A percentile compares a stretch with the other conserved stretches of the same genome.
Evolutionary conservation across 1,140 invertebrate species (phyloP).

Genomic region (Lineus longissimus): DNA sequence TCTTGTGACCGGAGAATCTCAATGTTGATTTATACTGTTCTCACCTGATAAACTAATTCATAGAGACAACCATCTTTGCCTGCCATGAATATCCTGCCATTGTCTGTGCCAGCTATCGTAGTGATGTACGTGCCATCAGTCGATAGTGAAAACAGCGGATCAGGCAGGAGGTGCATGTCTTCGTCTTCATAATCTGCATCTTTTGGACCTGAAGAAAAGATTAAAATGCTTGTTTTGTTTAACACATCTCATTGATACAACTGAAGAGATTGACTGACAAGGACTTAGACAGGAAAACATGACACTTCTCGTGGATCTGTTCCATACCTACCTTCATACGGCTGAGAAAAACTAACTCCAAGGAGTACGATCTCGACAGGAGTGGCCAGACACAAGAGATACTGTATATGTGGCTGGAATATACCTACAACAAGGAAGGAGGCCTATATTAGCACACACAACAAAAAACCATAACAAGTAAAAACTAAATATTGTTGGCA

Average conservation of each 20-base stretch:
- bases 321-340: slow-evolving; percentile 52
- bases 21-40: too few relatives aligned
- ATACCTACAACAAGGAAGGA: slow-evolving; percentile 36
- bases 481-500: not conserved
- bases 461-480: not conserved
- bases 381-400: slow-evolving; percentile 85
- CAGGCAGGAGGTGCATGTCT: slow-evolving; percentile 89
- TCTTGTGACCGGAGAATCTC: too few relatives aligned
- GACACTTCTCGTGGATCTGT: too few relatives aligned
- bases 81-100: slow-evolving; percentile 91
- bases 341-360: slow-evolving; percentile 66
- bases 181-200: slow-evolving; percentile 44
- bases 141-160: slow-evolving; percentile 86
- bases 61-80: slow-evolving; percentile 91
- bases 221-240: too few relatives aligned
- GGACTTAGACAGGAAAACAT: too few relatives aligned
- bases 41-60: slow-evolving; percentile 91
- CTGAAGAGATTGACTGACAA: too few relatives aligned
- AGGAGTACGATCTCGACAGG: slow-evolving; percentile 88
- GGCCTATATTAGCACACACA: not conserved
- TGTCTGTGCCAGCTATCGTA: slow-evolving; percentile 73
- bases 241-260: too few relatives aligned
- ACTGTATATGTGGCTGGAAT: slow-evolving; percentile 85
- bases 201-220: not conserved
- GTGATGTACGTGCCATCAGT: slow-evolving; percentile 87